phyloP scores from a whole-genome alignment of 2,113 vertebrate species.

The Numenius arquata region DNA sequence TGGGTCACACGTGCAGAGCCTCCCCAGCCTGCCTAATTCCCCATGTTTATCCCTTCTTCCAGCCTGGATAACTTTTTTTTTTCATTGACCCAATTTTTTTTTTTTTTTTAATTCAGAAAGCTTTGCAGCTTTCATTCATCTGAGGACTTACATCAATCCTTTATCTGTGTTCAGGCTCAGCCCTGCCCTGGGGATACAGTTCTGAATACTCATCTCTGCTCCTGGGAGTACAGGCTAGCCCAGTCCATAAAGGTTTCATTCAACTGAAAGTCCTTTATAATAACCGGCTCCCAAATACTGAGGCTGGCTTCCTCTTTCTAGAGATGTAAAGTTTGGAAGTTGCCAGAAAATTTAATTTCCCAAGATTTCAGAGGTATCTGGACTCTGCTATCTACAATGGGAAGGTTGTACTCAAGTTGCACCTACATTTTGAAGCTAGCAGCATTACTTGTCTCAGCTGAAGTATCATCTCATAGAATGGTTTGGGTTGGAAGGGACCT shows the following conservation, averaged over 20 bases:
- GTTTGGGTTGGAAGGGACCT: too few relatives aligned
- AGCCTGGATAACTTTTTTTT: neutral
- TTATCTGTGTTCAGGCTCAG: neutral
- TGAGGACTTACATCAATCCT: conserved; percentile 8
- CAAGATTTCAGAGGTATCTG: neutral
- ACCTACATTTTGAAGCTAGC: neutral
- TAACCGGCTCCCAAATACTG: neutral
- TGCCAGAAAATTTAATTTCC: neutral
- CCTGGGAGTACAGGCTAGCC: neutral
- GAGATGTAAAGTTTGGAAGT: neutral
- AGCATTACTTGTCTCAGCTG: neutral
- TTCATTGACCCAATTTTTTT: neutral
- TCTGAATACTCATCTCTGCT: neutral
- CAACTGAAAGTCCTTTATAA: neutral
- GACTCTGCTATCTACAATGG: neutral
- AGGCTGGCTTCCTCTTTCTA: neutral
- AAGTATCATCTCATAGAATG: neutral
- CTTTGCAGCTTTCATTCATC: neutral
- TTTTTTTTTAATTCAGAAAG: neutral
- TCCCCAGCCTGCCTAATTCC: neutral
- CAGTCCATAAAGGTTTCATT: neutral
- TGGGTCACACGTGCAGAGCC: accelerated
- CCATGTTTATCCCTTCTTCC: neutral
- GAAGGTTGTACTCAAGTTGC: neutral
- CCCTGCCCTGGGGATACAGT: neutral